Percentiles rank a stretch among this genome's conserved stretches.
Conservation (phyloP, 2,888 invertebrate genomes). For the Zaprionus bogoriensis region DNA sequence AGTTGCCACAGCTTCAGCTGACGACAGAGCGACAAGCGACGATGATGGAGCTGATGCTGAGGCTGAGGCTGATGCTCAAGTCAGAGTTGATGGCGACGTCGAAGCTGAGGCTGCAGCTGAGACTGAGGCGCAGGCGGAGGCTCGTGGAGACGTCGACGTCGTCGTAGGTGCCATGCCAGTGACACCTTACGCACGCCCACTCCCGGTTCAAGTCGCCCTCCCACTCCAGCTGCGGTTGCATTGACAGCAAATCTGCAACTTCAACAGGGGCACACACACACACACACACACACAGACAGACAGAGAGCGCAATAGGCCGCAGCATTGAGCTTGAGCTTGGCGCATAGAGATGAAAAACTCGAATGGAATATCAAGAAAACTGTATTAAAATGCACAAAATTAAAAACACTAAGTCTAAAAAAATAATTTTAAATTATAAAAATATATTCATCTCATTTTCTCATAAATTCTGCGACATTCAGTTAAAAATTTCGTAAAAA, state of each 20-base stretch:
- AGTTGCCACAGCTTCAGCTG: slow-evolving; percentile 48
- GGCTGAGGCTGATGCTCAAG: slow-evolving; percentile 26
- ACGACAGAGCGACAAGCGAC: slow-evolving; percentile 38
- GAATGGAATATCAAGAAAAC: slow-evolving; percentile 3
- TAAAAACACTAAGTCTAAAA: neutral
- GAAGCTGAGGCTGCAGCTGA: neutral
- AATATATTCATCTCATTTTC: neutral
- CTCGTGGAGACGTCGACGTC: neutral
- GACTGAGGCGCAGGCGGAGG: neutral
- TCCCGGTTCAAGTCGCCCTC: too few species aligned
- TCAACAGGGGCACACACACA: slow-evolving; percentile 6
- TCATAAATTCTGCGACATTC: neutral
- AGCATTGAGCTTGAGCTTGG: slow-evolving; percentile 23
- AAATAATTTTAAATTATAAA: neutral
- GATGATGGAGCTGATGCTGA: slow-evolving; percentile 38
- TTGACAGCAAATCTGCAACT: slow-evolving; percentile 54
- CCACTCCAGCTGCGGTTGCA: slow-evolving; percentile 26
- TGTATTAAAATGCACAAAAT: neutral
- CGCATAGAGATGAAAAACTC: neutral
- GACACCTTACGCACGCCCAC: neutral
- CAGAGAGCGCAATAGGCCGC: slow-evolving; percentile 12
- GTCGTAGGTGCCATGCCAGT: neutral
- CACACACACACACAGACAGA: slow-evolving; percentile 8
- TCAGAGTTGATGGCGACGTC: neutral
- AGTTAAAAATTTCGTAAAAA: too few species aligned